Conservation (phyloP, 2,888 invertebrate species). For the Apotomis turbidana region DNA sequence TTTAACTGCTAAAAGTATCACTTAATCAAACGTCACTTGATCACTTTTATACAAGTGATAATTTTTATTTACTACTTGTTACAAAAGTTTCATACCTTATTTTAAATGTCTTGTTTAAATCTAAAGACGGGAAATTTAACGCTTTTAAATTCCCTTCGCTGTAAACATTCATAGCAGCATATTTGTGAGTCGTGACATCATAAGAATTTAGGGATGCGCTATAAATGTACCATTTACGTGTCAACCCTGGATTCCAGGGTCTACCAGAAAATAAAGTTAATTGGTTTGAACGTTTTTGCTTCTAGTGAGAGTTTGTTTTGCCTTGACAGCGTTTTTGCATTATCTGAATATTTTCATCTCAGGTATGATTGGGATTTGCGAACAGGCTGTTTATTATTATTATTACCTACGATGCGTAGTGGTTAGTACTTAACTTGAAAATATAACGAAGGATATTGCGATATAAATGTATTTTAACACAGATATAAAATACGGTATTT, state of each 20-base stretch:
- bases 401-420: constrained; percentile 11
- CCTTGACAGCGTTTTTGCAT: not conserved
- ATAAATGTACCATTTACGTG: constrained; percentile 37
- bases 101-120: not conserved
- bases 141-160: constrained; percentile 10
- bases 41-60: no score
- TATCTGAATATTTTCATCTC: not conserved
- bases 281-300: not conserved
- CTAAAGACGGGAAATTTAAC: not conserved
- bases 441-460: not conserved
- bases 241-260: constrained; percentile 19
- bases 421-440: constrained; percentile 1
- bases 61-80: no score
- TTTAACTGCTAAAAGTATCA: no score
- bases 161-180: not conserved
- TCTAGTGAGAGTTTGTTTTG: constrained; percentile 1
- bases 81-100: no score
- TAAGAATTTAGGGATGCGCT: constrained; percentile 36
- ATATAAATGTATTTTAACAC: not conserved
- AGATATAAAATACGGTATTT: no score
- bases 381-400: constrained; percentile 27
- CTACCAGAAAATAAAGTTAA: not conserved
- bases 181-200: constrained; percentile 34
- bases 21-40: no score
- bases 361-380: constrained; percentile 22